Base-by-base conservation (phyloP, 1,140 invertebrate genomes). In the Zaprionus ornatus region DNA sequence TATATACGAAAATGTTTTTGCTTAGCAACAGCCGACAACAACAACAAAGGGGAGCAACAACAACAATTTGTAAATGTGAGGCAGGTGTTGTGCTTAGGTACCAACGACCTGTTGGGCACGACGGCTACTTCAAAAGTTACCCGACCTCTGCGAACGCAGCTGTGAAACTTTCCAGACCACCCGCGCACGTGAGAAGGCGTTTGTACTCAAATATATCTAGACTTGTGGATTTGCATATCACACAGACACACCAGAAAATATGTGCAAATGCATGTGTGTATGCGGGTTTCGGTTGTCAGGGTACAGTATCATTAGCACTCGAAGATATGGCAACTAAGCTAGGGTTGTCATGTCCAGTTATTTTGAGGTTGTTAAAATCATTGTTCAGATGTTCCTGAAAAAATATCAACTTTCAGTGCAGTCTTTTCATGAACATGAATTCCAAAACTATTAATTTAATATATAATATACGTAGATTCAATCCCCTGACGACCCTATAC, bases 221-320 rank as follows among this genome's bases (percentile, higher is more conserved):
- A 62, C 55, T 35, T 42, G 50, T 64, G 55, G 25, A 56, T 71
- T 40, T 48, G 21, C 27, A 48, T 37, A 66, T 35, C 9, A 52
- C 45, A 23, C 4, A 21, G 17, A 50, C 45, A 50, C 10, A 32
- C 9, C 45, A 3, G 40, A 9, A 45, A 6, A 45, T 45, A 17
- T 45, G 40, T 15, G 9, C 29, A 23, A 45, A 27, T 27, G 29
- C 17, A 23, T 63, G 15, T 70, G 32, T 67, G n/a, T 57, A 13
- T 10, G 15, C 32, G 29, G 57, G 55, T 56, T 19, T 25, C 15
- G 13, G 23, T 27, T 54, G 80, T 48, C 48, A 52, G 67, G 56
- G 65, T 64, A 56, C 82, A 85, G 81, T 70, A 64, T 76, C 67
- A 86, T 82, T 82, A 86, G 73, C 84, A 78, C 73, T 80, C 40